Evolutionary conservation across 1,140 invertebrate species (phyloP).

Genomic region (Eumaeus atala): DNA sequence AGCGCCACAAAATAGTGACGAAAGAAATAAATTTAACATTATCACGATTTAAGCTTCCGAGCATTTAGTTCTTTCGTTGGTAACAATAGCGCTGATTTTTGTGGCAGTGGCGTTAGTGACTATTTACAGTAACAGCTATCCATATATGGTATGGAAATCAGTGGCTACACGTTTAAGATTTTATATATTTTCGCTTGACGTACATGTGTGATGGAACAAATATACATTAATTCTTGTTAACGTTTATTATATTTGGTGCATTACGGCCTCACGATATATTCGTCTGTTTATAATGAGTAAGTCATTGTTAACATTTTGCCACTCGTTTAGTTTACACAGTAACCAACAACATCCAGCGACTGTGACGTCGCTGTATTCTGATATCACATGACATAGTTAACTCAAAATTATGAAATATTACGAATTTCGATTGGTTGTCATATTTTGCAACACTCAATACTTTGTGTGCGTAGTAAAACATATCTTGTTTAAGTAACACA

Average conservation of each 20-base stretch:
- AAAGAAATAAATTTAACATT: no score
- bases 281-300: conserved; percentile 9
- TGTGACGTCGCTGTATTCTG: conserved; percentile 7
- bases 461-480: no score
- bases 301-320: conserved; percentile 16
- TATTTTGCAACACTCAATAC: no score
- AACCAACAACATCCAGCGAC: neutral
- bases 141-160: conserved; percentile 4
- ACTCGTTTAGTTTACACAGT: conserved; percentile 11
- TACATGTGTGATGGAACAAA: conserved; percentile 14
- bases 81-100: no score
- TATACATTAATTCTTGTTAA: conserved; percentile 2
- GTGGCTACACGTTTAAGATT: conserved; percentile 6
- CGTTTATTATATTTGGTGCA: conserved; percentile 15
- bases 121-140: neutral
- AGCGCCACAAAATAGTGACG: no score
- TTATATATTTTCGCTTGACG: conserved; percentile 10
- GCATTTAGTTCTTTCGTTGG: no score
- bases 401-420: no score
- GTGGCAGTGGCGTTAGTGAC: no score
- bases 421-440: no score
- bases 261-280: conserved; percentile 13
- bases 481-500: no score
- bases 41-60: no score
- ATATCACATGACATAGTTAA: no score